Evolutionary conservation across 2,113 vertebrate genomes (phyloP), one percentile per base, ranked within the genome.

Genomic region (Pomatostomus ruficeps): DNA sequence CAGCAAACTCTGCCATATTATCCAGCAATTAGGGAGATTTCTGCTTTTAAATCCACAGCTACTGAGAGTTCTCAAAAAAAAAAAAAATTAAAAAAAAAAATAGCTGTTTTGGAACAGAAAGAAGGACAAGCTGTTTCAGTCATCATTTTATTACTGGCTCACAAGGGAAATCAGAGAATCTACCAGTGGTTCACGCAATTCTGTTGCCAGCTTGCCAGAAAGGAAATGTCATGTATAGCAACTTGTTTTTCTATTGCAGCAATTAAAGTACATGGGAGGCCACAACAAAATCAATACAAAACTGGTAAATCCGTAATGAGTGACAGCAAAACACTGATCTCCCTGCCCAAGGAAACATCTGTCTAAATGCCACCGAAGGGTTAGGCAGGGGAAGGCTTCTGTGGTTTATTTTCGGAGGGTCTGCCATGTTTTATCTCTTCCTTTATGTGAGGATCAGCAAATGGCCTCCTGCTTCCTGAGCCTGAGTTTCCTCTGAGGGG

Each of bases 251-350:
- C 96, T 97, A 86, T 95, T 93, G 89, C 73, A 85, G 91, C 96
- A 97, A 97, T 98, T 98, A 97, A 96, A 96, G 94, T 96, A 97
- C 95, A 97, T 96, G 96, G 89, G 87, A 97, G 91, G 86, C 92
- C 91, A 95, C 85, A 88, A 95, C 86, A 91, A 97, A 97, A 98
- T 98, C 97, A 94, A 97, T 98, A 96, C 67, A 19, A 80, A 97
- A 94, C 92, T 96, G 92, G 96, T 97, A 97, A 98, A 97, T 95
- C 96, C 14, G 92, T 97, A 97, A 97, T 97, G 97, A 98, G 95
- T 75, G 81, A 96, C 96, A 95, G 96, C 36, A 52, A 96, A 97
- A 96, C 95, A 93, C 96, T 97, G 96, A 97, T 97, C 89, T 10
- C 84, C 88, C 94, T 91, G 92, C 92, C 85, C 77, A 52, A 93